Base-by-base conservation (phyloP, 1,140 invertebrate species). In the Globodera rostochiensis region DNA sequence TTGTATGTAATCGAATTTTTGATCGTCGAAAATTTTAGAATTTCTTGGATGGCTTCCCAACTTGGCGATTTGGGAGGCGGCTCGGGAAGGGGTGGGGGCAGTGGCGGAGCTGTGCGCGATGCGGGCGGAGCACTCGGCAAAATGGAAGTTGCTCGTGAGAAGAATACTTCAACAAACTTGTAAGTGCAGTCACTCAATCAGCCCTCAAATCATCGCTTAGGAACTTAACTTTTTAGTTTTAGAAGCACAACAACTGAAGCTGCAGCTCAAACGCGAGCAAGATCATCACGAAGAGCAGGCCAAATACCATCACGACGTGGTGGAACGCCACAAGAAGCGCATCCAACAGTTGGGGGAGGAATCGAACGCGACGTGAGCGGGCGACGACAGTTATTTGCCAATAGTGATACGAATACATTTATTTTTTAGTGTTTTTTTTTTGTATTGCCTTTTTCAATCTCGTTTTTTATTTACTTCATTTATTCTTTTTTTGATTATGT, bases 101-200 rank as follows among this genome's bases (percentile, higher is more conserved):
- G 81, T 70, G 84, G 85, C 45, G 84, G 84, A 13, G 70, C 77
- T 1, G 74, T 85, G 25, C 84, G 95, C 75, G 93, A 94, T 83
- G 95, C 95, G 87, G 96, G 96, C 78, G 96, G 95, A 73, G 89
- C 94, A 49, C 96, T 97, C 90, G 95, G 95, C 9, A 95, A 95
- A 90, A 93, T 94, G 92, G 95, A 96, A 92, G 94, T 94, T 79
- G 95, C 94, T 3, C 92, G 93, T 60, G 96, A 98, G 95, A 96
- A 88, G 94, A 96, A 90, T 97, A 95, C 90, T 97, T 97, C 90
- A 94, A 95, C 88, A 95, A 95, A 69, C 50, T 84, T 60, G 84
- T 87, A 21, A 4, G 53, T 64, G 21, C 83, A 3, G 7, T 8
- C 49, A 36, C 36, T 36, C 36, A 36, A 36, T 36, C 36, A 36